Base-by-base conservation (phyloP, 2,113 vertebrate genomes). In the Amphiprion ocellaris region DNA sequence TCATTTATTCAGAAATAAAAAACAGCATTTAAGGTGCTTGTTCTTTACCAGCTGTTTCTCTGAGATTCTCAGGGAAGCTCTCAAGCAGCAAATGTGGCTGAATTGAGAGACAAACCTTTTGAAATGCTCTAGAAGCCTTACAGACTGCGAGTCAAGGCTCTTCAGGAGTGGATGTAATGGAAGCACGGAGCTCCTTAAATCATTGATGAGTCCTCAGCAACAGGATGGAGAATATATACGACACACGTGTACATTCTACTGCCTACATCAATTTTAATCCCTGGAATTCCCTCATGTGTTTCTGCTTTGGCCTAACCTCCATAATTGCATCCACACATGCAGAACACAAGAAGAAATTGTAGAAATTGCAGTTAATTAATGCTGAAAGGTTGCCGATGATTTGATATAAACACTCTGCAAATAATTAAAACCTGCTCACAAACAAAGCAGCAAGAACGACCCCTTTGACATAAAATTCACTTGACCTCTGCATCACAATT, bases 201-300 rank as follows among this genome's bases (percentile, higher is more conserved):
- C 69, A 85, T 89, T 92, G 39, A 90, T 85, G 75, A 79, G 66
- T 61, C 68, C 66, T 85, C 81, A 87, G 76, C 12, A 4, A 54
- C 23, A 4, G n/a, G 30, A 21, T 21, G 54, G 23, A 69, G 39
- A 21, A 1, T 7, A 53, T n/a, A 26, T 41, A 28, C 54, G 39
- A 50, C 56, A 44, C 19, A 16, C 16, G 9, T 79, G 46, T 68
- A 62, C 68, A 67, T 53, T 52, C 60, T 39, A 30, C 37, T 5
- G 12, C 58, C 41, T 17, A n/a, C 53, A 14, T 11, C 2, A 10
- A 39, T 26, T 65, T 61, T 28, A 33, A 69, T 37, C n/a, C 50
- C 33, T 28, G 68, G 21, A 28, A 69, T 50, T 61, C 47, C 67
- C 15, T 46, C 21, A 16, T 58, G 33, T 37, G 12, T 28, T 61